Base-by-base conservation (phyloP, 2,113 vertebrate species). In the Petaurus breviceps region DNA sequence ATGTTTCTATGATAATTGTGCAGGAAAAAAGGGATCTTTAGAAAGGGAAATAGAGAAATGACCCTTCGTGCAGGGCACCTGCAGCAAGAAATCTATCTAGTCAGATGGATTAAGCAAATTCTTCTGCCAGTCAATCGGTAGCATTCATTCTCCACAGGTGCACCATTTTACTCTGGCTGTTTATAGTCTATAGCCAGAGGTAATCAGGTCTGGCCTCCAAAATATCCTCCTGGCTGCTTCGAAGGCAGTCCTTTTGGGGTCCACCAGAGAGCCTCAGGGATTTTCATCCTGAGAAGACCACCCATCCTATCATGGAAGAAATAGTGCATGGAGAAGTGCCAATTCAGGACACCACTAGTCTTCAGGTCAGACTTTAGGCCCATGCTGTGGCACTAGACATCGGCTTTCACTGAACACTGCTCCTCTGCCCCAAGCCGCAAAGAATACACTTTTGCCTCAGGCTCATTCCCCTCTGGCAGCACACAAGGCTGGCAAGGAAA, bases 61-160 rank as follows among this genome's bases (percentile, higher is more conserved):
- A n/a, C n/a, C n/a, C n/a, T n/a, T n/a, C n/a, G n/a, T n/a, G n/a
- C n/a, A n/a, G n/a, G n/a, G n/a, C n/a, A n/a, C n/a, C n/a, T n/a
- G n/a, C n/a, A 23, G 22, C 61, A 5, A 1, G 49, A 50, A 25
- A 19, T 2, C 2, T 16, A 4, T 43, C 14, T 16, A 2, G 92
- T 84, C 43, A 51, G 90, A 49, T 46, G 16, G 8, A 26, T 28
- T 8, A 3, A 61, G 90, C 19, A 9, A 12, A 91, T 0, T 0
- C 1, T 26, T 46, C 9, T 51, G 2, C 0, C n/a, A 37, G 37
- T 55, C 51, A 25, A 6, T 31, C 47, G 8, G 0, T 3, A 24
- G 2, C n/a, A 89, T 2, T 3, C 31, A 28, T 0, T 55, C n/a
- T 93, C 26, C 11, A 1, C 8, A 93, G 51, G 51, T 24, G 2